These are phyloP conservation scores for Erpornis zantholeuca DNA, from an alignment of 2,113 vertebrate species.

Conservation along the genomic window DNA sequence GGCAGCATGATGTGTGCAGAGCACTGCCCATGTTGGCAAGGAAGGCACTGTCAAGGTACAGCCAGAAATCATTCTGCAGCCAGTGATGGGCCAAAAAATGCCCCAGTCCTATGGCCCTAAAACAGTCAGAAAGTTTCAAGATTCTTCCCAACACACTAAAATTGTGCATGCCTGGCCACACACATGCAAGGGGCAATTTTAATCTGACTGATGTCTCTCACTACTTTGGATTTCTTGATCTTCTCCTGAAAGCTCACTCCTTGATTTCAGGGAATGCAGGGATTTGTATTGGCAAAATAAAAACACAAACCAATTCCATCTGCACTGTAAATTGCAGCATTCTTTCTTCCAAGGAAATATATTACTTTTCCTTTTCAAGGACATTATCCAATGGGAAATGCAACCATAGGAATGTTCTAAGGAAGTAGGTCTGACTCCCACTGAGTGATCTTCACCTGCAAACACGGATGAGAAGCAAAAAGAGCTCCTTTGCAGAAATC, in stretches of 20 bases:
- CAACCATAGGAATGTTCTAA: neutral
- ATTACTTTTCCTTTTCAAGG: neutral
- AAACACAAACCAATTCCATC: neutral
- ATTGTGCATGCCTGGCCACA: neutral
- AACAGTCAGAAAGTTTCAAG: neutral
- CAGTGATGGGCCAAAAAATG: accelerated
- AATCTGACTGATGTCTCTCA: neutral
- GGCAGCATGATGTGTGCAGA: neutral
- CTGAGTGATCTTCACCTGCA: neutral
- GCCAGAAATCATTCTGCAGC: neutral
- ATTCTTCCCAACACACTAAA: neutral
- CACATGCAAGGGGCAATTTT: neutral
- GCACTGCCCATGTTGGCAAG: neutral
- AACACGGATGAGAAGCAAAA: neutral
- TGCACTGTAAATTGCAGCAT: neutral
- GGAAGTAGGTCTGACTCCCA: neutral
- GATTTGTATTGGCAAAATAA: neutral
- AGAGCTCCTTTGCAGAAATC: neutral
- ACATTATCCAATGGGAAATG: neutral
- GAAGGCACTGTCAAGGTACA: neutral
- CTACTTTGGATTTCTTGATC: neutral
- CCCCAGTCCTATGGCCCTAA: neutral
- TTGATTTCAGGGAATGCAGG: neutral
- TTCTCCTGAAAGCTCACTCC: neutral
- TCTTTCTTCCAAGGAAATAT: neutral